Conservation (phyloP, 2,888 invertebrate species). For the Polyommatus iphigenia region DNA sequence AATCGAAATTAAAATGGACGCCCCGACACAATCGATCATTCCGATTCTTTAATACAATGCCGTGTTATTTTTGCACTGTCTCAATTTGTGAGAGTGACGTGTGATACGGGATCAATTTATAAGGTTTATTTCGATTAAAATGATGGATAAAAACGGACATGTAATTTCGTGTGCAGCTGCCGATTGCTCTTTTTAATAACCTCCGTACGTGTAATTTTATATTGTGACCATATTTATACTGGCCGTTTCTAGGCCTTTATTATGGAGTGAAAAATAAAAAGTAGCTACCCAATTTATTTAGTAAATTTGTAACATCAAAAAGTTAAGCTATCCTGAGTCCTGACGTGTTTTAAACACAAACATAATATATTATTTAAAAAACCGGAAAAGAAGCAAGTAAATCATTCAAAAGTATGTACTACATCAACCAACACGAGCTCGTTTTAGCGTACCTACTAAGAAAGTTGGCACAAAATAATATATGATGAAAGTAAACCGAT, state of each 20-base stretch:
- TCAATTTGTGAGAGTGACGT: conserved; percentile 73
- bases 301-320: too few relatives aligned
- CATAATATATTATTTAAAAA: too few relatives aligned
- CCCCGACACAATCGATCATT: conserved; percentile 77
- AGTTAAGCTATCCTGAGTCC: too few relatives aligned
- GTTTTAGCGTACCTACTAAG: too few relatives aligned
- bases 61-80: conserved; percentile 72
- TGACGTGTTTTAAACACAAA: too few relatives aligned
- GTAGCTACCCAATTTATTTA: neutral
- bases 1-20: conserved; percentile 79
- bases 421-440: too few relatives aligned
- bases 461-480: too few relatives aligned
- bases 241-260: neutral
- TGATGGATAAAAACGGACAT: conserved; percentile 41
- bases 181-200: conserved; percentile 29
- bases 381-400: too few relatives aligned
- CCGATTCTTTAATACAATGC: conserved; percentile 75
- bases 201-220: conserved; percentile 3
- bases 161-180: conserved; percentile 40
- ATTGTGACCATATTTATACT: neutral
- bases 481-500: too few relatives aligned
- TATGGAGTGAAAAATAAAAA: neutral
- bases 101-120: conserved; percentile 59
- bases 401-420: too few relatives aligned
- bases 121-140: conserved; percentile 53